A percentile compares a stretch with the other conserved stretches of the same genome.
phyloP scores from a whole-genome alignment of 2,797 vertebrate species.

The Dendrocincla tyrannina region DNA sequence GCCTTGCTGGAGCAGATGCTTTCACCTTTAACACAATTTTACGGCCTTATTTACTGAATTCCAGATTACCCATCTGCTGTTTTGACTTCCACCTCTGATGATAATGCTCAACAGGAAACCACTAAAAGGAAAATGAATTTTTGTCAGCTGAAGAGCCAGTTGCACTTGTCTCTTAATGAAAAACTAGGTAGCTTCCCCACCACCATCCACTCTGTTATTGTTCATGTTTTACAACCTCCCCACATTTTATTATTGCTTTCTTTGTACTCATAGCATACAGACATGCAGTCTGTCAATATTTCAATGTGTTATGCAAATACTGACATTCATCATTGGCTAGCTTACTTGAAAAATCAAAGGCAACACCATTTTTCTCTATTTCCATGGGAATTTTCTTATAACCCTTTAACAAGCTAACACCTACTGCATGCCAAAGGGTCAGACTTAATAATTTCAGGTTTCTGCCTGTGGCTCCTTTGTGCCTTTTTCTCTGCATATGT shows the following conservation, averaged over 20 bases:
- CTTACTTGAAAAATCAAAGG: background rate
- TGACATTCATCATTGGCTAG: background rate
- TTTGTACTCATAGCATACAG: background rate
- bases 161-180: background rate
- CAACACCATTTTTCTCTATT: background rate
- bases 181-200: background rate
- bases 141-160: background rate
- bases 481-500: background rate
- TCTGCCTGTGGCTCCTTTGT: background rate
- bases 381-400: background rate
- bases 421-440: background rate
- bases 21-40: background rate
- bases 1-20: background rate
- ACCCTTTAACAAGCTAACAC: background rate
- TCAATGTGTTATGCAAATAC: background rate
- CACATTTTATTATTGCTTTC: background rate
- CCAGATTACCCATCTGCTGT: background rate
- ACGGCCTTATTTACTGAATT: background rate
- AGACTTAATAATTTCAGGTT: background rate
- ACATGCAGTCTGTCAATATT: background rate
- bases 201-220: fast-evolving
- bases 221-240: background rate
- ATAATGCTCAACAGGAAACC: background rate
- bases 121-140: background rate
- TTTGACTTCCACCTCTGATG: background rate